These are phyloP conservation scores for Aegotheles bennettii DNA, from an alignment of 2,113 vertebrate species.

Conservation along the genomic window DNA sequence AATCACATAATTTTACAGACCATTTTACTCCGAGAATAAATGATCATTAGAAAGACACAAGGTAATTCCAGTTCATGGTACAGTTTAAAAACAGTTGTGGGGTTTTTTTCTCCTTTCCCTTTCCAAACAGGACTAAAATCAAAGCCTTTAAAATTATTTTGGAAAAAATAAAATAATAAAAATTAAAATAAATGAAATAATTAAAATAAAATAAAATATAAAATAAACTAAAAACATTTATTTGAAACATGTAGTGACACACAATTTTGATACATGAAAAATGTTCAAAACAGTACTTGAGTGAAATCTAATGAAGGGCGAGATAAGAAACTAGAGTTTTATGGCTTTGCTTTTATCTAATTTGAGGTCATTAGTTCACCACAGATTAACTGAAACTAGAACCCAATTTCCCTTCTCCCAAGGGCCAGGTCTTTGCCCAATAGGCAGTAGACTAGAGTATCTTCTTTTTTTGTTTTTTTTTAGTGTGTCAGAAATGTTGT, in stretches of 20 bases:
- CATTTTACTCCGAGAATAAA: background rate
- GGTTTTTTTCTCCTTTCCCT: background rate
- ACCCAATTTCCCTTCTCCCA: background rate
- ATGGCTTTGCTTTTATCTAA: background rate
- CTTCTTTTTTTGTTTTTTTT: background rate
- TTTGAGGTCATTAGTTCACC: background rate
- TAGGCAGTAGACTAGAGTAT: background rate
- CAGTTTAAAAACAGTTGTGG: background rate
- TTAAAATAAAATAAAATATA: background rate
- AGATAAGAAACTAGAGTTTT: background rate
- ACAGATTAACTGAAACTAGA: background rate
- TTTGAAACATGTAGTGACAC: background rate
- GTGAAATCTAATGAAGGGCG: background rate
- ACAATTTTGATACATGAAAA: background rate
- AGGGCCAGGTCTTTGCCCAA: background rate
- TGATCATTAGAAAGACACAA: background rate
- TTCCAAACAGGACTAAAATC: background rate
- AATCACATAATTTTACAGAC: background rate
- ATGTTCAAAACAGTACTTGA: rapidly evolving
- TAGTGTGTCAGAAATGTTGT: background rate
- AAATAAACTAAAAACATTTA: background rate
- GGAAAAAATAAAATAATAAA: background rate
- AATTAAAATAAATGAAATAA: background rate
- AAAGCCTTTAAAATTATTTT: background rate
- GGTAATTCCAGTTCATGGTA: background rate